These are phyloP conservation scores for Toxotes jaculatrix DNA, from an alignment of 2,113 vertebrate genomes.

Conservation along the genomic window DNA sequence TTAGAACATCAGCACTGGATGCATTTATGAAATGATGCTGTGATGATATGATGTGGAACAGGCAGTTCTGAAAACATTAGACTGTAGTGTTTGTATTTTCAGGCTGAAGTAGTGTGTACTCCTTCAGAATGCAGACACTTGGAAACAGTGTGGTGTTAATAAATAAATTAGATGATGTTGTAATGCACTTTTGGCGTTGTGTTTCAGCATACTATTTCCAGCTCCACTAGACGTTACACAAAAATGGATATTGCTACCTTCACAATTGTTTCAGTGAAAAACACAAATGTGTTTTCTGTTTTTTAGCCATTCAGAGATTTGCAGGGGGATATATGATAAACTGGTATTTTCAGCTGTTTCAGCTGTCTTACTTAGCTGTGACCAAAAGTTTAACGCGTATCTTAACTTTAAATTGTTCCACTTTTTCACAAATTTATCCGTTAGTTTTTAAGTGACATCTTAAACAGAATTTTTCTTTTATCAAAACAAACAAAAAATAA, in stretches of 20 bases:
- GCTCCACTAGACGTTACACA: not conserved
- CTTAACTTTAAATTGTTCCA: no score
- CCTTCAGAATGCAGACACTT: not conserved
- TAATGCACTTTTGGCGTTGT: not conserved
- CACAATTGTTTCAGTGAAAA: no score
- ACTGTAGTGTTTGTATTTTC: no score
- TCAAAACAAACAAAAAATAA: not conserved
- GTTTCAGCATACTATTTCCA: constrained; percentile 18
- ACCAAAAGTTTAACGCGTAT: no score
- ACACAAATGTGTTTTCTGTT: no score
- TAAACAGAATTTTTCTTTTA: not conserved
- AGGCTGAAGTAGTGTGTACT: not conserved
- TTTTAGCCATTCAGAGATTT: no score
- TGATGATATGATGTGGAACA: not conserved
- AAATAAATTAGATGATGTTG: constrained; percentile 23
- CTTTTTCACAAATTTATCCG: no score
- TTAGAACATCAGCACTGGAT: accelerated
- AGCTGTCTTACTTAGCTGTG: no score
- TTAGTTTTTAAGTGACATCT: no score
- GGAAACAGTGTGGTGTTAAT: constrained; percentile 1
- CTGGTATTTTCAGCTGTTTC: no score
- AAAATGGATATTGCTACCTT: not conserved
- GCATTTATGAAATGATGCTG: not conserved
- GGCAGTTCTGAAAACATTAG: no score
- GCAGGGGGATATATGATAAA: no score